Evolutionary conservation across 1,140 invertebrate genomes (phyloP), one percentile per base, ranked within the genome.

Genomic region (Hirudo medicinalis): DNA sequence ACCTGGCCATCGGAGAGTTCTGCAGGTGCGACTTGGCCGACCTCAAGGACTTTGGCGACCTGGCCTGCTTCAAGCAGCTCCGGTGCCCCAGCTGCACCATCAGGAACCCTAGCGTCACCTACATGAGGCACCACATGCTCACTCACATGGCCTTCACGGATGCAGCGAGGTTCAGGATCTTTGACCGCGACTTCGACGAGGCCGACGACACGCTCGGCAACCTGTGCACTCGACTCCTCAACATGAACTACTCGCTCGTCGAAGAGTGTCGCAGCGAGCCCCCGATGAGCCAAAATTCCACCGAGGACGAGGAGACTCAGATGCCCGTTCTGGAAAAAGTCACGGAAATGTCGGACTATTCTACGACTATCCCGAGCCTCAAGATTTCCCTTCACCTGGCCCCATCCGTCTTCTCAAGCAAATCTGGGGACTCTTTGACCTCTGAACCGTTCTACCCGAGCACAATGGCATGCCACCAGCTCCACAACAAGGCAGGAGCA

Each of bases 1-100:
- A 36, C 11, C 20, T 25, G 22, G n/a, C 43, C 36, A 70, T 54
- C 6, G 49, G 36, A 2, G 29, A 63, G 25, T 54, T 25, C 13
- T 70, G 69, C 49, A 36, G 69, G 25, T 70, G 69, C 53, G 69
- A 49, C 22, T 54, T 70, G 32, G 69, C 69, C 1, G 53, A 70
- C 20, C 13, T 49, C n/a, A 49, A 22, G 22, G 29, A 54, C 19
- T 36, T 49, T 22, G n/a, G 6, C 6, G 49, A 53, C 20, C 53
- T 70, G 32, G 32, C 32, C 22, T 70, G 69, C 49, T 36, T 36
- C 32, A 25, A 53, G 29, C n/a, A 43, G 22, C 49, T 70, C 22
- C 19, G 27, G 15, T 70, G 69, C 22, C 40, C n/a, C 29, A 53
- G 53, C 43, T 70, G 69, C 22, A 70, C 20, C 19, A n/a, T 22